A percentile compares a stretch with the other conserved stretches of the same genome.
Evolutionary conservation across 2,113 vertebrate species (phyloP).

Genomic region (Etia nguti): DNA sequence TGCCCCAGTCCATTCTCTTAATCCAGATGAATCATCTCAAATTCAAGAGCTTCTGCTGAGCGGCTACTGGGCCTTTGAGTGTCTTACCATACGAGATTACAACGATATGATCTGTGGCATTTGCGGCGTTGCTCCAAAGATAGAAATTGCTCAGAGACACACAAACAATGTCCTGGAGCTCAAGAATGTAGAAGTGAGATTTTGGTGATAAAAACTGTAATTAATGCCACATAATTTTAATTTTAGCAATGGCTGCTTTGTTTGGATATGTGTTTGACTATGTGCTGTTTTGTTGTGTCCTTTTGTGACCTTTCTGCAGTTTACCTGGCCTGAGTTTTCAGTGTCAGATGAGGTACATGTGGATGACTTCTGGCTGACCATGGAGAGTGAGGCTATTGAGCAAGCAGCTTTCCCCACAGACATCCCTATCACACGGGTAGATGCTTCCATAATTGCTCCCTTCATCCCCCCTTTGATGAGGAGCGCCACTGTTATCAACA

Average conservation of each 20-base stretch:
- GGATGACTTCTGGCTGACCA: conserved; percentile 96
- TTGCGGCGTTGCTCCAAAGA: conserved; percentile 90
- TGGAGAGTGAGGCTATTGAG: conserved; percentile 96
- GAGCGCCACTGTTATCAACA: conserved; percentile 85
- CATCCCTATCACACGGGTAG: conserved; percentile 92
- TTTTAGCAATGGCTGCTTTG: background rate
- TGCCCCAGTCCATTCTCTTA: conserved; percentile 77
- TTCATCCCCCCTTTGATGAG: conserved; percentile 95
- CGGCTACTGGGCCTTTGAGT: conserved; percentile 98
- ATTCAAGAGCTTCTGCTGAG: conserved; percentile 87
- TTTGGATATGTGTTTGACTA: background rate
- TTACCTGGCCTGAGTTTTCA: conserved; percentile 91
- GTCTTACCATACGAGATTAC: conserved; percentile 91
- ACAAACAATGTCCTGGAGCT: conserved; percentile 82
- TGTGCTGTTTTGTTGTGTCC: background rate
- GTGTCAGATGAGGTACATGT: conserved; percentile 87
- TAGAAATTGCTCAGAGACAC: conserved; percentile 88
- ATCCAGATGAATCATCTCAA: conserved; percentile 71
- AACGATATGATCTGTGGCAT: conserved; percentile 99
- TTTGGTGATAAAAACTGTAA: background rate
- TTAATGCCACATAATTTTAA: background rate
- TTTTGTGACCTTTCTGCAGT: conserved; percentile 65
- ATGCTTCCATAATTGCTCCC: conserved; percentile 94
- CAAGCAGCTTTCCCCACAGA: conserved; percentile 89
- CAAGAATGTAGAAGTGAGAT: conserved; percentile 85